A percentile compares a stretch with the other conserved stretches of the same genome.
These are phyloP conservation scores for Eucidaris tribuloides DNA, from an alignment of 35 echinoderm and acorn worm species.

Conservation along the genomic window DNA sequence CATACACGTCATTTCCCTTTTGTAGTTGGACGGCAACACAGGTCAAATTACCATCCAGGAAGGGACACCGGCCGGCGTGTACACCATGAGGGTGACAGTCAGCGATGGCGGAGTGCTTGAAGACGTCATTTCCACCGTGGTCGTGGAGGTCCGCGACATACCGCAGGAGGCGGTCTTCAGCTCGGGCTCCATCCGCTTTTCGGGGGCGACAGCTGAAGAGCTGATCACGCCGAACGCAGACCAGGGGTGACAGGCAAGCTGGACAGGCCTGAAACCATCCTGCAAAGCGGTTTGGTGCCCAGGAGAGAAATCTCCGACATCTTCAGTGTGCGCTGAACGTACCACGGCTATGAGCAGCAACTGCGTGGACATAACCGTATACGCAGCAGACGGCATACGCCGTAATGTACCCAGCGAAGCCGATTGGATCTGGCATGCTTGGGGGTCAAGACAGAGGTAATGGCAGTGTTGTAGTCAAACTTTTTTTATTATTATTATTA, in stretches of 20 bases:
- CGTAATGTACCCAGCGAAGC: constrained; percentile 78
- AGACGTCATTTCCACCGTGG: constrained; percentile 40
- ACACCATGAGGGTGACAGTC: constrained; percentile 56
- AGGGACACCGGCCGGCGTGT: constrained; percentile 58
- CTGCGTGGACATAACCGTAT: too few species aligned
- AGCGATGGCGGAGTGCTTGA: constrained; percentile 37
- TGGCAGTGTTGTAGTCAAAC: too few species aligned
- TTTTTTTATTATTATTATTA: too few species aligned
- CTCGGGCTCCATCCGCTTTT: constrained; percentile 82
- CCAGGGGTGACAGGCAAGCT: constrained; percentile 42
- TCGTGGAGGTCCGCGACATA: constrained; percentile 69
- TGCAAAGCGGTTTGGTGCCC: constrained; percentile 55
- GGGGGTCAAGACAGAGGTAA: constrained; percentile 29
- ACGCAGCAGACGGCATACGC: too few species aligned
- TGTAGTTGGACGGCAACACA: constrained; percentile 62
- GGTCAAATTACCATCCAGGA: constrained; percentile 68
- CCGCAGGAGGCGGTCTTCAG: constrained; percentile 86
- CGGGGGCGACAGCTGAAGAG: constrained; percentile 61
- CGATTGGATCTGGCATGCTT: constrained; percentile 45
- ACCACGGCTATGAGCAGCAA: too few species aligned
- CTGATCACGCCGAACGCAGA: constrained; percentile 43
- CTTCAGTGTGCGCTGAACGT: constrained; percentile 84
- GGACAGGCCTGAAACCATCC: constrained; percentile 40
- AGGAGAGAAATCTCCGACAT: constrained; percentile 83
- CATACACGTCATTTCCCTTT: too few species aligned